Evolutionary conservation across 1,140 invertebrate species (phyloP), one percentile per base, ranked within the genome.

Genomic region (Drosophila ananassae): DNA sequence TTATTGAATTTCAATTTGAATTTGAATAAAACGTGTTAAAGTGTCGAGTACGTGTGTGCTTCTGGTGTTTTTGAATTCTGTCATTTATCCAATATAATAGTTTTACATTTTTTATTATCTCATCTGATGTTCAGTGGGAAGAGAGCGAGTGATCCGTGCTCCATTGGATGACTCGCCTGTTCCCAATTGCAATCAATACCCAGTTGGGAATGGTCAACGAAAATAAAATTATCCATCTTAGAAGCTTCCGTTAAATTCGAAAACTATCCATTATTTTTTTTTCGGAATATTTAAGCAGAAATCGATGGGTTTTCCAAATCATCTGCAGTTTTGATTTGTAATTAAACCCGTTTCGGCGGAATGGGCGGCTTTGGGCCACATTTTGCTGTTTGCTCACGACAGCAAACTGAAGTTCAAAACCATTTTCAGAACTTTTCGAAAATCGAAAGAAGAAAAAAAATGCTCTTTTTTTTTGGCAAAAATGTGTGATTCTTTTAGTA

Each of bases 301-400:
- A 58, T 28, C 50, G 1, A 12, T 37, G 51, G 34, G 51, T 30
- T 48, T 66, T 21, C 46, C 30, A 58, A 87, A 57, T 63, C 79
- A 83, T 89, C 79, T 87, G 83, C 83, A 89, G 83, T 74, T 89
- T 89, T 57, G 64, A 64, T 51, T 67, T 69, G 22, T 39, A 41
- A 25, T 61, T 44, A 44, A 67, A 52, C 34, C 24, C 6, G 13
- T 5, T 48, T 21, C 2, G 13, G 39, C 22, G 46, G 48, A 80
- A n/a, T 28, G 48, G 48, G 12, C 48, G 60, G 60, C 69, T 90
- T 71, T 87, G 87, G 71, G 69, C 73, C 53, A 80, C 79, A 69
- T 90, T 90, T 85, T 90, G 87, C 83, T 90, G 89, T 90, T 89
- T 90, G 89, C 89, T 90, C 89, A 90, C 89, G 82, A 90, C 89